Evolutionary conservation across 1,140 invertebrate species (phyloP).

Genomic region (Mycetomoellerius zeteki): DNA sequence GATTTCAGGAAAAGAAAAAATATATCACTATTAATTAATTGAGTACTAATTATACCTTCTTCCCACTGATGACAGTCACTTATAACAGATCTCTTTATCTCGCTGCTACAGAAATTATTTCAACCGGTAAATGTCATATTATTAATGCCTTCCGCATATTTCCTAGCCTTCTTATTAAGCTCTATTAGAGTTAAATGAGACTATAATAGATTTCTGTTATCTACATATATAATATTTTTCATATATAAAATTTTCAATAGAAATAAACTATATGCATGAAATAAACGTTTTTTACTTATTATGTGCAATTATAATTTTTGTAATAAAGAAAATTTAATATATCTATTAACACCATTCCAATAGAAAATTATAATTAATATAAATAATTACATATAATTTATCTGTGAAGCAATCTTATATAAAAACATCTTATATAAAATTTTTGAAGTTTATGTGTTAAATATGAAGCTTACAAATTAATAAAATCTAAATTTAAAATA

Average conservation of each 20-base stretch:
- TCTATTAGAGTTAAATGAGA: neutral
- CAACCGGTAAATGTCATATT: constrained; percentile 4
- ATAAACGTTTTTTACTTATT: neutral
- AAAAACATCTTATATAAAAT: neutral
- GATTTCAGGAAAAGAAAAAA: neutral
- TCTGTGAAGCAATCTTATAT: neutral
- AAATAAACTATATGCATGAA: neutral
- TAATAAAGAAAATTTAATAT: neutral
- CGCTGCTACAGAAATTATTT: neutral
- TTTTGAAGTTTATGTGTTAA: neutral
- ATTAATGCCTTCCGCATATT: constrained; percentile 1
- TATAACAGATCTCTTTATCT: neutral
- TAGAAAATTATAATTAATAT: neutral
- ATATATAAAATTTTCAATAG: neutral
- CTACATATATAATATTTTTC: neutral
- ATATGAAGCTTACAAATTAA: neutral
- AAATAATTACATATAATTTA: neutral
- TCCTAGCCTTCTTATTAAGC: neutral
- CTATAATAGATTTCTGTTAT: neutral
- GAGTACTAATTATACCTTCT: neutral
- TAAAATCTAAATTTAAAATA: neutral
- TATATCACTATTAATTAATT: neutral
- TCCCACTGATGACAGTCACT: neutral
- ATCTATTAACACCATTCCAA: neutral
- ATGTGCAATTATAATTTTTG: neutral